Evolutionary conservation across 2,797 vertebrate genomes (phyloP).

Genomic region (Crocodylus rhombifer): DNA sequence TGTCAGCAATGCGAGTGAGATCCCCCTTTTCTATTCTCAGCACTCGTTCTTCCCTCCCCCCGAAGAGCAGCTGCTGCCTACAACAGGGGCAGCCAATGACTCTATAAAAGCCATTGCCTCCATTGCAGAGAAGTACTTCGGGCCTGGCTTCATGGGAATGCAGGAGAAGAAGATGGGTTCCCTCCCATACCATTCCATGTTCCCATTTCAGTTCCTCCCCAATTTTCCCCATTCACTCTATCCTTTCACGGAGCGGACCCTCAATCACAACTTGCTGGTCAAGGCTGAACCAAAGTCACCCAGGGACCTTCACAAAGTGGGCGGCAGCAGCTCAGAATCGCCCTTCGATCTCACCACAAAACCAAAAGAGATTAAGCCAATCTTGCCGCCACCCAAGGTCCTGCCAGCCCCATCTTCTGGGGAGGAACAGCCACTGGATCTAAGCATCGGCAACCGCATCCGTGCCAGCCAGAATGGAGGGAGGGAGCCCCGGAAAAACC

Average conservation of each 20-base stretch:
- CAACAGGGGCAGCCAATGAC: slow-evolving; percentile 90
- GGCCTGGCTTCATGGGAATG: slow-evolving; percentile 95
- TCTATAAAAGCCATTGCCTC: slow-evolving; percentile 99
- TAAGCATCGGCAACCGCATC: slow-evolving; percentile 94
- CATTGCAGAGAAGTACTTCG: slow-evolving; percentile 99
- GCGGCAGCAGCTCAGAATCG: slow-evolving; percentile 87
- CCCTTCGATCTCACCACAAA: slow-evolving; percentile 98
- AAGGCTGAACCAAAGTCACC: slow-evolving; percentile 97
- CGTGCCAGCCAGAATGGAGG: slow-evolving; percentile 91
- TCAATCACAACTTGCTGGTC: slow-evolving; percentile 93
- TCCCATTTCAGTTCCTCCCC: slow-evolving; percentile 97
- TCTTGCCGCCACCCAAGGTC: slow-evolving; percentile 81
- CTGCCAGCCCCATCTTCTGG: slow-evolving; percentile 80
- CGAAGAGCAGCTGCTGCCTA: slow-evolving; percentile 92
- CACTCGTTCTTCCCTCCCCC: slow-evolving; percentile 97
- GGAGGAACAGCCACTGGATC: slow-evolving; percentile 97
- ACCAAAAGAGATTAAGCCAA: slow-evolving; percentile 91
- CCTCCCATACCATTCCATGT: slow-evolving; percentile 95
- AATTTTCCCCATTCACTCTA: slow-evolving; percentile 96
- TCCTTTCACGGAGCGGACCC: slow-evolving; percentile 88
- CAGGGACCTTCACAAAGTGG: slow-evolving; percentile 89
- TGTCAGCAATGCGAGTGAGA: slow-evolving; percentile 83
- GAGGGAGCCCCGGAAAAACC: slow-evolving; percentile 90
- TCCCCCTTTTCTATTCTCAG: slow-evolving; percentile 91
- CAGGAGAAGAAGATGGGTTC: slow-evolving; percentile 97